phyloP scores from a whole-genome alignment of 2,797 vertebrate species.

The Onychomys leucogaster region DNA sequence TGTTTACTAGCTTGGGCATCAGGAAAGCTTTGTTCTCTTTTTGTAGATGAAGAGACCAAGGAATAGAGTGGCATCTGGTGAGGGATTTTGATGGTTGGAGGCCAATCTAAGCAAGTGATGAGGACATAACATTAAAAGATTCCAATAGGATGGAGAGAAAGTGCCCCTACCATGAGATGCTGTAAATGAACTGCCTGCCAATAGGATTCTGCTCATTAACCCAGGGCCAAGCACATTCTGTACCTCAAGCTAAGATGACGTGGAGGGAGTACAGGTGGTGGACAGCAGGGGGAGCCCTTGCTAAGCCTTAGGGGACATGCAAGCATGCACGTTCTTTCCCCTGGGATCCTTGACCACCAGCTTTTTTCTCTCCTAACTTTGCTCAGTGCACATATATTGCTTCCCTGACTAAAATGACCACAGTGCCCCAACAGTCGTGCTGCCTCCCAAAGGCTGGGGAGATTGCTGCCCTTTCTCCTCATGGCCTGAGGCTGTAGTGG shows the following conservation, averaged over 20 bases:
- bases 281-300: slow-evolving; percentile 73
- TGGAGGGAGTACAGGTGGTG: too few relatives aligned
- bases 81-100: not conserved
- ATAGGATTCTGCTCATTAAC: not conserved
- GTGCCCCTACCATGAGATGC: not conserved
- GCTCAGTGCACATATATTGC: fast-evolving
- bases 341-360: not conserved
- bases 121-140: not conserved
- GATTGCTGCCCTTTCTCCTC: not conserved
- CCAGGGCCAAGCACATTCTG: too few relatives aligned
- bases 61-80: not conserved
- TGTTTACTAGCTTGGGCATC: not conserved
- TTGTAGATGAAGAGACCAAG: slow-evolving; percentile 7
- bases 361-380: not conserved
- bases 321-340: not conserved
- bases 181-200: not conserved
- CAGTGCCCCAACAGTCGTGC: too few relatives aligned
- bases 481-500: too few relatives aligned
- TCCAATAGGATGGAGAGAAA: not conserved
- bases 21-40: not conserved
- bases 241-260: not conserved
- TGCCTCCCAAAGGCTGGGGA: not conserved
- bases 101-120: not conserved
- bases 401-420: not conserved
- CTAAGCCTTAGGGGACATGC: not conserved